Evolutionary conservation across 2,797 vertebrate species (phyloP), one percentile per base, ranked within the genome.

Genomic region (Artibeus jamaicensis): DNA sequence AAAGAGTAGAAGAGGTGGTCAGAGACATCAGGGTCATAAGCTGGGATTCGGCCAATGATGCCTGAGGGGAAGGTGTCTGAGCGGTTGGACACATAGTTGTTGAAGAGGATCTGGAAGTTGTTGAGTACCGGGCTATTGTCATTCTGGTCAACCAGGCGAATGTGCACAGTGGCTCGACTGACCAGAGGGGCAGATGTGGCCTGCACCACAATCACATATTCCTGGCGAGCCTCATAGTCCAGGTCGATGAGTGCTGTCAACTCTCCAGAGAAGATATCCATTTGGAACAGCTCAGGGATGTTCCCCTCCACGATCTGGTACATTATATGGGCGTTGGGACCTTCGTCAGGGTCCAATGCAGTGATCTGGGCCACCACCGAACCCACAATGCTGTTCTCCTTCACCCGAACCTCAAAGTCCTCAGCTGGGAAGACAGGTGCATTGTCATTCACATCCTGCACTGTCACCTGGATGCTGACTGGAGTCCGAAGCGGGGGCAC

Each of bases 241-340:
- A 99, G 98, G 98, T 99, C 99, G 83, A 99, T 99, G 87, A 99
- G 99, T n/a, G 99, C 99, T 0, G 99, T 99, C 93, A 99, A 99
- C 97, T 99, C 99, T 76, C 99, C 99, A 29, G 99, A 99, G 98
- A 99, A 99, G 94, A 99, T 99, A 98, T 99, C 99, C 99, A 99
- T 99, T 97, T 99, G 99, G 97, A 99, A 99, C 97, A 99, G 99
- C 98, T 99, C 99, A 0, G 99, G 99, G 96, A 99, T 99, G 98
- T 99, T 99, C 34, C 99, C 99, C 97, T 99, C 99, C 85, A 99
- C 99, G 3, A 99, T 99, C 95, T 99, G 99, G 96, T 99, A 99
- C 99, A 99, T 99, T 90, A 99, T 99, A 96, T 99, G 99, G 78
- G 99, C 99, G 5, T 99, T 99, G 77, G 99, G 98, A 1, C 99